Evolutionary conservation across 2,888 invertebrate genomes (phyloP), one percentile per base, ranked within the genome.

Genomic region (Sabatieria punctata): DNA sequence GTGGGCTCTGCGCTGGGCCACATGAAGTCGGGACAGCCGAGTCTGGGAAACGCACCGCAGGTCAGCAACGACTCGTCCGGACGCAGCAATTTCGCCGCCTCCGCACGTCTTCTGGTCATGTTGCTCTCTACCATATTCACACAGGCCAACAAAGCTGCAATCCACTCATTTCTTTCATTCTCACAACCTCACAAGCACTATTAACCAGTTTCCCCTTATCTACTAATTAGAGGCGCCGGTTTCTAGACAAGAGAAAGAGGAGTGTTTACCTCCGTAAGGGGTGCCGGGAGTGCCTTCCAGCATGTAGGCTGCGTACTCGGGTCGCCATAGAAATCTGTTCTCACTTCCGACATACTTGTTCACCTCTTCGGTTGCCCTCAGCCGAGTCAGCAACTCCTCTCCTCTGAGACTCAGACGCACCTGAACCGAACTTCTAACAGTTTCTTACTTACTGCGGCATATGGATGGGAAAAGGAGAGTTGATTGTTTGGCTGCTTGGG

Each of bases 281-380:
- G 54, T 53, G 26, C 97, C 95, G 0, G 97, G 97, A 0, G 97
- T 97, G 19, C 95, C 95, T 73, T 97, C 93, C 48, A 93, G 77
- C 93, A 97, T 95, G 65, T 93, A 99, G n/a, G 84, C 80, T 2
- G 86, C 95, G 72, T 88, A 99, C 70, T 97, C 97, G 0, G 95
- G 95, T 44, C 91, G 77, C 97, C 97, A 97, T 37, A 89, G 68
- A 0, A 83, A 85, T 64, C 85, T 84, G 33, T 49, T 49, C 6
- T 46, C 48, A n/a, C 22, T 15, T 22, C 46, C 46, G 35, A 48
- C 24, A 19, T 27, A 3, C 8, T 42, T 47, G 26, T 46, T 22
- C 22, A 48, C 49, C 4, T 40, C 30, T 30, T 15, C 23, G 3
- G 60, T 63, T 50, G 36, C 36, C n/a, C 4, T 3, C 11, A 39